Conservation (phyloP, 2,113 vertebrate species). For the Ivindomyrus marchei region DNA sequence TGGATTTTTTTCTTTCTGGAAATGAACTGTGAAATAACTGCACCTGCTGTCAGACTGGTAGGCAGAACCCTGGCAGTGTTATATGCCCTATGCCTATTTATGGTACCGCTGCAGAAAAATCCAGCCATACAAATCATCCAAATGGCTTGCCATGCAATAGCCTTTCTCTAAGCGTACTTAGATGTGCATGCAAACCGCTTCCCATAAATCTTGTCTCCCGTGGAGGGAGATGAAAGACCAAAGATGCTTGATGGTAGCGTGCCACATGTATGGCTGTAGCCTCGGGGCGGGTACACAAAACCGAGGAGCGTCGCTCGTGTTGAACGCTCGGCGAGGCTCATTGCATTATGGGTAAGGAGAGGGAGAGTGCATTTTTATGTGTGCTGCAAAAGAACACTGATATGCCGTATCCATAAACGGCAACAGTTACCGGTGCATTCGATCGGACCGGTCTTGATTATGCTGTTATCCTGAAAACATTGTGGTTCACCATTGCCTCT, state of each 20-base stretch:
- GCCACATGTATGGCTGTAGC: background rate
- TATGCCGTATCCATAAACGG: background rate
- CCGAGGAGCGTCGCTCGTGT: background rate
- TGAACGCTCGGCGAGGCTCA: background rate
- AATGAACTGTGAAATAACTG: background rate
- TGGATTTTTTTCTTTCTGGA: background rate
- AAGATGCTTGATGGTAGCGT: background rate
- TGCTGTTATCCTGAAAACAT: background rate
- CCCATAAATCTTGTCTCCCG: background rate
- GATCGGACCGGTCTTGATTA: background rate
- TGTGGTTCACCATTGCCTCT: background rate
- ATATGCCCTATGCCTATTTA: background rate
- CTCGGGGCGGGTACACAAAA: background rate
- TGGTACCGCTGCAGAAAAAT: background rate
- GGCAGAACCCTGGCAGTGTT: background rate
- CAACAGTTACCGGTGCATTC: background rate
- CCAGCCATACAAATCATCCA: background rate
- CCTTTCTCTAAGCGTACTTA: background rate
- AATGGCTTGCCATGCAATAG: background rate
- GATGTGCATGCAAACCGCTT: background rate
- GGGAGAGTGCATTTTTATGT: background rate
- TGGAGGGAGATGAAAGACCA: background rate
- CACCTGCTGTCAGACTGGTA: background rate
- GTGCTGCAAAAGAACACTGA: background rate
- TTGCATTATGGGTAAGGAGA: background rate